These are phyloP conservation scores for Drosophila burlai DNA, from an alignment of 1,140 invertebrate species.

Conservation along the genomic window DNA sequence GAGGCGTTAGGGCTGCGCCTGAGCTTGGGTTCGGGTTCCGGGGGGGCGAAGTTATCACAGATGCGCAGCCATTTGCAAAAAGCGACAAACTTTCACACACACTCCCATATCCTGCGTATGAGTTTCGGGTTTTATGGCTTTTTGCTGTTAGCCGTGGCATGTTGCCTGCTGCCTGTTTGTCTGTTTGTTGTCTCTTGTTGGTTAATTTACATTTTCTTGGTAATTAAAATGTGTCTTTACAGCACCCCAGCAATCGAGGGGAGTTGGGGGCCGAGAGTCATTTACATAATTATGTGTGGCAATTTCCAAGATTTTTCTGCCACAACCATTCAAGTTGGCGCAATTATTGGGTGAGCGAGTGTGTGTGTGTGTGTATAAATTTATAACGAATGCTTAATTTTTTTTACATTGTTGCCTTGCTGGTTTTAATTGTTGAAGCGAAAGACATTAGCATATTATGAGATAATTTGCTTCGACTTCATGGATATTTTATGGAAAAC, in stretches of 20 bases:
- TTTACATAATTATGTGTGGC: conserved; percentile 82
- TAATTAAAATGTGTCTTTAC: conserved; percentile 75
- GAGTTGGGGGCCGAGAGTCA: conserved; percentile 43
- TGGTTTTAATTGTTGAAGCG: conserved; percentile 43
- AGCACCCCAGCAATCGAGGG: conserved; percentile 13
- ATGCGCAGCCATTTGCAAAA: conserved; percentile 61
- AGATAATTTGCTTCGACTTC: neutral
- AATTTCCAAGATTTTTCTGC: conserved; percentile 74
- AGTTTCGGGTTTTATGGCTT: conserved; percentile 53
- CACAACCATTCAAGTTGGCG: conserved; percentile 34
- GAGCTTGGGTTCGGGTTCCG: conserved; percentile 22
- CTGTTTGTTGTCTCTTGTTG: conserved; percentile 75
- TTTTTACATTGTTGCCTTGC: conserved; percentile 8
- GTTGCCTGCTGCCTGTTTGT: conserved; percentile 34
- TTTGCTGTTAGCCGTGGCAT: conserved; percentile 49
- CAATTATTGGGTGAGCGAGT: conserved; percentile 37
- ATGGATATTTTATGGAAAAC: conserved; percentile 7
- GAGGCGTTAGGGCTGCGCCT: neutral
- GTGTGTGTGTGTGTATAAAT: conserved; percentile 55
- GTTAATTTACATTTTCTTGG: conserved; percentile 82
- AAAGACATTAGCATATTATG: conserved; percentile 35
- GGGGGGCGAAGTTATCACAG: conserved; percentile 62
- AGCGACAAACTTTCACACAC: conserved; percentile 36
- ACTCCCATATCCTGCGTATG: conserved; percentile 54
- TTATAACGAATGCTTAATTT: conserved; percentile 41